Base-by-base conservation (phyloP, 2,113 vertebrate genomes). In the Spea multiplicata region DNA sequence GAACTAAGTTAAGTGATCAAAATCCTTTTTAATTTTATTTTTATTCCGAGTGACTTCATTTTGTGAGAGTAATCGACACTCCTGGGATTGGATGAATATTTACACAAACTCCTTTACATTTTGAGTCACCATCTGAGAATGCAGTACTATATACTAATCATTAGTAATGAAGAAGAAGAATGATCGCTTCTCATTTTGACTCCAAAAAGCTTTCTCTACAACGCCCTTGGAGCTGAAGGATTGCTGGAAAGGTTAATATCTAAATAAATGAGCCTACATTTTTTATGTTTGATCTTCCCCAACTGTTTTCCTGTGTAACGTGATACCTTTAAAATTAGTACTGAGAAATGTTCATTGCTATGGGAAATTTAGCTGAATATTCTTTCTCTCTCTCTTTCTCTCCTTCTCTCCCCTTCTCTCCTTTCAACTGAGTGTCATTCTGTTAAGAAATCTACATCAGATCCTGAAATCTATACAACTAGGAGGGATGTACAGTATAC, bases 211-310 rank as follows among this genome's bases (percentile, higher is more conserved):
- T 78, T 13, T 66, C 53, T 79, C 62, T 79, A 73, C 50, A 66
- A 73, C 70, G 62, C 77, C 77, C 77, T 79, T 73, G 44, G 9
- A 73, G 62, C 69, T 79, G 77, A 79, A 65, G 49, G 52, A 79
- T 79, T 79, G 77, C 77, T 79, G 77, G 70, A 79, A 79, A 79
- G 77, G 77, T 73, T 73, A 79, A 73, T 44, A 73, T 73, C 62
- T 66, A 66, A 73, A 79, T 79, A 73, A 79, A 79, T 73, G 77
- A 79, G 70, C 52, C 62, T 62, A 79, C 45, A 44, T 62, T 66
- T 53, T 49, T 45, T 73, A 73, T 47, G 50, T 72, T 79, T 79
- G 70, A 79, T 79, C 67, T 65, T 72, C 69, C 62, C 70, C 77
- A 79, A 66, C 70, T 79, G 62, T 66, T 55, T 79, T 78, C 71